Percentiles rank a stretch among this genome's conserved stretches.
Conservation (phyloP, 2,888 invertebrate genomes). For the Neoitamus cyanurus region DNA sequence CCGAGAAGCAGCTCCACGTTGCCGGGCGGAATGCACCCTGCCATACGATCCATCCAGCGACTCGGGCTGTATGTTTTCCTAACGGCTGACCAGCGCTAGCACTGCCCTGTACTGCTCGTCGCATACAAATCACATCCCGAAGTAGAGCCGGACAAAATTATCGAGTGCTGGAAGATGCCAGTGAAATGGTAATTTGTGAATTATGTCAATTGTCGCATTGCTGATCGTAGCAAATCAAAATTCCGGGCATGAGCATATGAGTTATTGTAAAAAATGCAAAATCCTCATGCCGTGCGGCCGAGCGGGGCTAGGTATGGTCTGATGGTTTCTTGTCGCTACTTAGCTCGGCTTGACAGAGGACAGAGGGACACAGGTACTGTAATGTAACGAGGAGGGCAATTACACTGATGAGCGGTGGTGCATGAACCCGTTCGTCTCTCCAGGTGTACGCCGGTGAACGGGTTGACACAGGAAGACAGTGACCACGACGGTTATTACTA, state of each 20-base stretch:
- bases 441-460: background rate
- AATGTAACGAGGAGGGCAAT: constrained; percentile 13
- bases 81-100: background rate
- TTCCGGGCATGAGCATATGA: background rate
- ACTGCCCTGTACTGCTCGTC: background rate
- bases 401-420: constrained; percentile 22
- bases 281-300: background rate
- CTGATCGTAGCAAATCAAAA: background rate
- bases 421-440: constrained; percentile 39
- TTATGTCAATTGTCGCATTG: background rate
- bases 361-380: background rate
- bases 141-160: background rate
- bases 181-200: background rate
- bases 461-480: constrained; percentile 38
- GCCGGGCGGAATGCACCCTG: background rate
- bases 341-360: background rate
- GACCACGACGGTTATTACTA: background rate
- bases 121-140: background rate
- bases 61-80: background rate
- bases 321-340: background rate
- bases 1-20: background rate
- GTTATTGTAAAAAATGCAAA: background rate
- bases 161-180: background rate
- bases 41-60: background rate
- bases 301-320: background rate